These are phyloP conservation scores for Tipula unca DNA, from an alignment of 2,888 invertebrate genomes.

Conservation along the genomic window DNA sequence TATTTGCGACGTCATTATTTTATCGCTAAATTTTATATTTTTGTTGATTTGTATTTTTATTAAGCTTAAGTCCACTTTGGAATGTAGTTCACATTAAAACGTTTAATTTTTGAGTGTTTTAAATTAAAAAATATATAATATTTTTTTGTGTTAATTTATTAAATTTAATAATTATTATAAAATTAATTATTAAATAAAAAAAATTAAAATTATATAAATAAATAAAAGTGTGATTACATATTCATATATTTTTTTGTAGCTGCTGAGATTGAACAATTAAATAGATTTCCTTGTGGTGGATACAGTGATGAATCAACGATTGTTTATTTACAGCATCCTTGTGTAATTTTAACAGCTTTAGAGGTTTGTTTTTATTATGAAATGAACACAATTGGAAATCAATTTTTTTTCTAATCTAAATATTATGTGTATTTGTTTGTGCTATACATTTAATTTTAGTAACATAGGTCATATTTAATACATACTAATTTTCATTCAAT, in stretches of 20 bases:
- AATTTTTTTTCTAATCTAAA: not conserved
- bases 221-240: not conserved
- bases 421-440: not conserved
- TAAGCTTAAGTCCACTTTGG: not conserved
- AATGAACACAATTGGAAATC: not conserved
- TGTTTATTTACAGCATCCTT: conserved; percentile 79
- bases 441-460: not conserved
- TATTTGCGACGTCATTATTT: not conserved
- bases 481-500: not conserved
- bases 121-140: not conserved
- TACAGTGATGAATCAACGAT: conserved; percentile 78
- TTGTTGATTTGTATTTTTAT: not conserved
- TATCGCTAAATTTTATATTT: not conserved
- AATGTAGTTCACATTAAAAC: not conserved
- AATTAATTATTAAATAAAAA: not conserved
- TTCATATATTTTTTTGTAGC: conserved; percentile 43
- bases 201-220: not conserved
- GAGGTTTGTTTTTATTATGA: conserved; percentile 47
- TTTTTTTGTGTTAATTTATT: not conserved
- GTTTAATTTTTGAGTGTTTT: not conserved
- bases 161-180: not conserved
- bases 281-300: conserved; percentile 74
- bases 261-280: conserved; percentile 72
- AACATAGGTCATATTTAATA: not conserved
- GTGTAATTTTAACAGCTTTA: conserved; percentile 75